Base-by-base conservation (phyloP, 2,888 invertebrate genomes). In the Diaprepes abbreviatus region DNA sequence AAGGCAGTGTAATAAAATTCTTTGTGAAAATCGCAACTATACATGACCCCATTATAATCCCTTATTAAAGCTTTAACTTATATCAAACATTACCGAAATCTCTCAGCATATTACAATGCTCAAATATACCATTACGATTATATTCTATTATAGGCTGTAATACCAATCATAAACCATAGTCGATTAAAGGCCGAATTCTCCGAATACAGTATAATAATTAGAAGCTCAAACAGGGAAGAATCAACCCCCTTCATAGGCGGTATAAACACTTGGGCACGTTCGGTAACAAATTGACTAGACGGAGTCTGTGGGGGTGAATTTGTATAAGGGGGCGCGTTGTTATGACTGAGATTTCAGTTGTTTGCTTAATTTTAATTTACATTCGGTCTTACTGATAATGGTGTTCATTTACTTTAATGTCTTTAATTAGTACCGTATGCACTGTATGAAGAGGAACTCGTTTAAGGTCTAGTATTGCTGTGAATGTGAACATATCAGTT, bases 181-280 rank as follows among this genome's bases (percentile, higher is more conserved):
- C 48, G 28, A 50, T 50, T 50, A 50, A 14, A 50, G 48, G 9
- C 14, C 24, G 28, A 50, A 28, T 50, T 50, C 48, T 7, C 28
- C 28, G 48, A 50, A 50, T 50, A 50, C 28, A 28, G 48, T n/a
- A 28, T 24, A 66, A 65, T 65, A 65, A 65, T 66, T 66, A 66
- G 58, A 66, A 66, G 58, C 66, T 50, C 50, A 45, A 58, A 58
- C 31, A 14, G 38, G 17, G 58, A 7, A 16, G 58, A 21, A 76
- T 74, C 74, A 74, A 72, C 69, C 76, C 74, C 78, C 74, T 73
- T 74, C 70, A 72, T 71, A 75, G 75, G 74, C 73, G 73, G 75
- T 76, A 50, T 28, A 74, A 75, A 76, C 74, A 78, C 80, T 80
- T 76, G 78, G 78, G 80, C 80, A 80, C 79, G 80, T 80, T 75